Evolutionary conservation across 1,140 invertebrate genomes (phyloP), one percentile per base, ranked within the genome.

Genomic region (Matsumurasca onukii): DNA sequence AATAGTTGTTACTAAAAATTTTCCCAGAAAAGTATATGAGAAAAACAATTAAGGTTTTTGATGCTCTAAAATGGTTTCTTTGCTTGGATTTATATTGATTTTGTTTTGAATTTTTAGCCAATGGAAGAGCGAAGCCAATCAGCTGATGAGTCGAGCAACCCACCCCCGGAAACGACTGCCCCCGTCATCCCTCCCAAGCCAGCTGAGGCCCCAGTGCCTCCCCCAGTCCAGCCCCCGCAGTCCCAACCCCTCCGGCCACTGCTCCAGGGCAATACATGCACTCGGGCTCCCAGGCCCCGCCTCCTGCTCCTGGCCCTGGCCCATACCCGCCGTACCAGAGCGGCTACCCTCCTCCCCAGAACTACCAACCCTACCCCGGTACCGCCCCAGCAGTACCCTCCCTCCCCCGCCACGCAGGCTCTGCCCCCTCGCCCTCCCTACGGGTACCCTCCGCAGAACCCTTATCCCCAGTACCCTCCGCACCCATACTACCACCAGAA

Each of bases 361-460:
- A 57, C 67, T 39, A 22, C 68, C 59, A 30, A 67, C 29, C 51
- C 62, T 68, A 29, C 70, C 15, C 45, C 67, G 49, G 64, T 69
- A 12, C 74, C 76, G 20, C 75, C 75, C 27, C 81, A 82, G 70
- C 78, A 79, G 51, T 77, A 78, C 71, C 52, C 57, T 73, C 75
- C 31, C 13, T 55, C 70, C 59, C 69, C 77, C 9, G 64, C 64
- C 3, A 65, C 51, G 1, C 71, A 72, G 73, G 79, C 82, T 0
- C 74, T 83, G 5, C 76, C 80, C 31, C 80, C 85, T 9, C 78
- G 86, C 49, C 86, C 86, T 1, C 85, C 84, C 2, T 84, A 86
- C 77, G 80, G 79, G 2, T 86, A 88, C 71, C 82, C 86, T 24
- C n/a, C n/a, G n/a, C 86, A 86, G 75, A 84, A 85, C 69, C 79